Conservation (phyloP, 2,113 vertebrate genomes). For the Elephas maximus region DNA sequence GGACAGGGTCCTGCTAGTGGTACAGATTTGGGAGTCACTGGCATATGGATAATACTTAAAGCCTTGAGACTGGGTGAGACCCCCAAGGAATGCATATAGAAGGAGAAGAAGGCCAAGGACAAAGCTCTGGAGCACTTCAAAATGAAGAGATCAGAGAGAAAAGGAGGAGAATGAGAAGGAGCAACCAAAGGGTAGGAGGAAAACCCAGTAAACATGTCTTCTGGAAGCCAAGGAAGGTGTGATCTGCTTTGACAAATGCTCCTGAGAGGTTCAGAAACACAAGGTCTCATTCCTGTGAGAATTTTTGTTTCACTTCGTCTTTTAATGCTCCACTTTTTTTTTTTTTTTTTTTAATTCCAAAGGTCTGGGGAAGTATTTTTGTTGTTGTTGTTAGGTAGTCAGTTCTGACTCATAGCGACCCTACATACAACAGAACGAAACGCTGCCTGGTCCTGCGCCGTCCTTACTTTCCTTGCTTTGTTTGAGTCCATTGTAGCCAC, state of each 20-base stretch:
- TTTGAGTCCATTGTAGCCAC: too few relatives aligned
- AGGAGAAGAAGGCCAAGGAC: not conserved
- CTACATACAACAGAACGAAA: too few relatives aligned
- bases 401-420: too few relatives aligned
- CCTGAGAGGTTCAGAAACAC: not conserved
- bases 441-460: too few relatives aligned
- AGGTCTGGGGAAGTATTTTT: not conserved
- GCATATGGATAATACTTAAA: not conserved
- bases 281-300: not conserved
- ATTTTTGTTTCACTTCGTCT: not conserved
- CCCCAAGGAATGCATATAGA: not conserved
- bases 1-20: not conserved
- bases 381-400: too few relatives aligned
- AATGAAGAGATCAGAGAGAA: not conserved
- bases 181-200: accelerated
- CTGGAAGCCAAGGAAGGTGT: not conserved
- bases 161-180: not conserved
- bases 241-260: not conserved
- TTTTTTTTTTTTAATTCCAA: not conserved
- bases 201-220: not conserved
- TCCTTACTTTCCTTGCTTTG: too few relatives aligned
- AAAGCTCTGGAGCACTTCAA: not conserved
- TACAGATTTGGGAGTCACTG: not conserved
- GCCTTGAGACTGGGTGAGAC: not conserved
- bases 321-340: not conserved